Base-by-base conservation (phyloP, 2,888 invertebrate genomes). In the Xylota sylvarum region DNA sequence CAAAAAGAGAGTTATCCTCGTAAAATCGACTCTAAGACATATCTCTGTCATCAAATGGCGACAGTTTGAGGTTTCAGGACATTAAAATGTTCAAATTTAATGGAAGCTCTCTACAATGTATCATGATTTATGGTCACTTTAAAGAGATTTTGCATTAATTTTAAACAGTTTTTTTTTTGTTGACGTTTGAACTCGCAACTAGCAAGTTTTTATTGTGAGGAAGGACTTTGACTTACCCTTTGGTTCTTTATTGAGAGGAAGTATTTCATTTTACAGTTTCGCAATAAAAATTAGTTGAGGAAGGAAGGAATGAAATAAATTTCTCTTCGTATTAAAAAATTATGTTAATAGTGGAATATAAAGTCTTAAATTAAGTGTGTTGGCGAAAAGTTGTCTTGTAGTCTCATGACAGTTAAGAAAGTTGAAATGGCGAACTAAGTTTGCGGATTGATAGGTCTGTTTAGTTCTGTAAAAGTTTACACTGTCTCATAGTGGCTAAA, bases 1-100 rank as follows among this genome's bases (percentile, higher is more conserved):
- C 73, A 62, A 52, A 62, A 52, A 52, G 74, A 64, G 43, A 55
- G 9, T 27, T 23, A 67, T 46, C 35, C 56, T 55, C 37, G 30
- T 69, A 67, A 67, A 56, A 67, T 27, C 37, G 23, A 64, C 52
- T 76, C 23, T 9, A 14, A 14, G 46, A 6, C 4, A 14, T 35
- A 5, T 62, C 35, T 74, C 43, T 56, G 64, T 52, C 43, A 55
- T 56, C 64, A 65, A 43, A 46, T 40, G 40, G 40, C 40, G 35
- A 43, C 55, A 55, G 55, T 69, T 69, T 69, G 69, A 40, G 67
- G 67, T 67, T 52, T 52, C 19, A 9, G 14, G 4, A 27, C 37
- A 17, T 69, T 69, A 55, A 55, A 55, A 32, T 55, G 14, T 55
- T 55, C 9, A 32, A 56, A 56, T 32, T 32, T 56, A 30, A 14